Evolutionary conservation across 2,888 invertebrate species (phyloP).

Genomic region (Entomobrya multifasciata): DNA sequence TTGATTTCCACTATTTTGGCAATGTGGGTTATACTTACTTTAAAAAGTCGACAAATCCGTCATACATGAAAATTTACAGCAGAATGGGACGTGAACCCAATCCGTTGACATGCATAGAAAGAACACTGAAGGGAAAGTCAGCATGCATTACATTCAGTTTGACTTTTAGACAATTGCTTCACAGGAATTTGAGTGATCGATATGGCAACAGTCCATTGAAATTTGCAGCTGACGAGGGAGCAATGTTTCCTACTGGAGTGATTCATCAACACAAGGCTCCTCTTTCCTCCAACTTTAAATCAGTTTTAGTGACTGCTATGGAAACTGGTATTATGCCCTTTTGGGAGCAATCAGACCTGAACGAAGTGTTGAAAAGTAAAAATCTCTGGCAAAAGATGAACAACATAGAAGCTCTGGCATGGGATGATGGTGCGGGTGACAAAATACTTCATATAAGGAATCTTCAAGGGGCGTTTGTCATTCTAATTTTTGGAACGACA

Average conservation of each 20-base stretch:
- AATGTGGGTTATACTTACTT: slow-evolving; percentile 64
- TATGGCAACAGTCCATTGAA: slow-evolving; percentile 56
- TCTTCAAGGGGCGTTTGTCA: slow-evolving; percentile 58
- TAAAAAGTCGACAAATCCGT: slow-evolving; percentile 57
- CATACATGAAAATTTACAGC: slow-evolving; percentile 38
- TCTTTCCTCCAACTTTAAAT: slow-evolving; percentile 47
- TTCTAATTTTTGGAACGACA: slow-evolving; percentile 39
- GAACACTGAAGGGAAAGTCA: slow-evolving; percentile 28
- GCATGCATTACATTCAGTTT: slow-evolving; percentile 61
- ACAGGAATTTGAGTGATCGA: slow-evolving; percentile 63
- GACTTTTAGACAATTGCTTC: slow-evolving; percentile 45
- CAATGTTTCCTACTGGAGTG: slow-evolving; percentile 62
- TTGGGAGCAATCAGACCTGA: slow-evolving; percentile 60
- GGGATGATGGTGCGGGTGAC: slow-evolving; percentile 35
- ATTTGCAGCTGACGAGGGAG: slow-evolving; percentile 49
- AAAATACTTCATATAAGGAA: slow-evolving; percentile 54
- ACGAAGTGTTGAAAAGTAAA: slow-evolving; percentile 43
- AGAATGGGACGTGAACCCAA: slow-evolving; percentile 51
- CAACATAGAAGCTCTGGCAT: neutral
- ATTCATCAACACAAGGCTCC: slow-evolving; percentile 53
- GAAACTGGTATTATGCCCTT: slow-evolving; percentile 55
- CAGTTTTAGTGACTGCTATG: slow-evolving; percentile 27
- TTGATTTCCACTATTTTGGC: slow-evolving; percentile 69
- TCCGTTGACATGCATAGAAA: slow-evolving; percentile 55
- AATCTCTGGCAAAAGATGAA: slow-evolving; percentile 60